Base-by-base conservation (phyloP, 2,888 invertebrate genomes). In the Luperina nickerlii region DNA sequence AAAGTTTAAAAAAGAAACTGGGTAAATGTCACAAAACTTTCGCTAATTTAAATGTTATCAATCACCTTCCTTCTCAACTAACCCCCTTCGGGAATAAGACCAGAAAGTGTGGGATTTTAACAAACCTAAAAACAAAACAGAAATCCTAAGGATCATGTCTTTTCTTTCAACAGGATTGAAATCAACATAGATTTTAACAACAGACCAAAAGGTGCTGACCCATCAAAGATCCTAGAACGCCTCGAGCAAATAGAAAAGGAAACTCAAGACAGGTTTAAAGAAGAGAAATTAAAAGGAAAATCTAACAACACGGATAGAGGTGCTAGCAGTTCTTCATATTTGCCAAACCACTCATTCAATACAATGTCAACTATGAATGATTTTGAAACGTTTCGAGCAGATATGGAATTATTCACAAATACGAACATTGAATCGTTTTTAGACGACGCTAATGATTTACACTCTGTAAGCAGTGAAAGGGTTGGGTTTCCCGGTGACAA, bases 171-270 rank as follows among this genome's bases (percentile, higher is more conserved):
- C 93, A 96, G 96, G 87, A 96, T 96, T 80, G 96, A 96, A 42
- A 94, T 96, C 70, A 92, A 95, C 69, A 94, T 96, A 62, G 94
- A 96, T 86, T 94, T 96, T 79, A 94, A 92, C 74, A 89, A 92
- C 51, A 90, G 94, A 82, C 93, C 94, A 0, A 87, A 89, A 81
- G 92, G 91, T 66, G 88, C 89, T 24, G 96, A 97, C 86, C 90
- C 96, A 0, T 86, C 92, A 2, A 91, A 92, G 84, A 95, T 94
- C 3, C 92, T 97, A n/a, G 96, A 96, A 42, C 94, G 95, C 8
- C 90, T 97, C 66, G 96, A 97, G 78, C 92, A 92, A 88, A 97
- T 97, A 68, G 96, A 97, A 86, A 94, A 90, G 60, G 96, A 96
- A 86, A 97, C 96, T 0, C 91, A 86, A 68, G 94, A 94, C 63